Evolutionary conservation across 2,113 vertebrate species (phyloP).

Genomic region (Procavia capensis): DNA sequence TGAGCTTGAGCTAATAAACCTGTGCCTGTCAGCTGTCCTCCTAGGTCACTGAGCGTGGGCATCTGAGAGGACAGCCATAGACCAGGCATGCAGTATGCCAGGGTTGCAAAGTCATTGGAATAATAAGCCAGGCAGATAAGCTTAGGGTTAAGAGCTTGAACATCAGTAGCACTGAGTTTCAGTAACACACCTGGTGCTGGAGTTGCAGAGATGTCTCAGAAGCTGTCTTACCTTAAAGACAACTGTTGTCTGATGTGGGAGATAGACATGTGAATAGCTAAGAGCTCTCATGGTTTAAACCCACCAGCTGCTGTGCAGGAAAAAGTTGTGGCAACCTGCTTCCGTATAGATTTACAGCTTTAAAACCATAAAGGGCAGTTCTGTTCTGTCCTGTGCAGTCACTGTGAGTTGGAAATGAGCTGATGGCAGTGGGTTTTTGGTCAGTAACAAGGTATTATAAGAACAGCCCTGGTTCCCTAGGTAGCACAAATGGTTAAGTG

Average conservation of each 20-base stretch:
- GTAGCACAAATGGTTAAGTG: too few species aligned
- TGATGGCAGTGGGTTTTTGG: not conserved
- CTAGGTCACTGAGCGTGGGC: not conserved
- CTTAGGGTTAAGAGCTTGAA: not conserved
- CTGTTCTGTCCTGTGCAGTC: not conserved
- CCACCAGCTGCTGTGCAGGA: not conserved
- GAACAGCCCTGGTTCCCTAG: too few species aligned
- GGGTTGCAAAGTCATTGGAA: not conserved
- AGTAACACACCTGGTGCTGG: not conserved
- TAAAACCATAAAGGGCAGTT: not conserved
- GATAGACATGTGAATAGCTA: not conserved
- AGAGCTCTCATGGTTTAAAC: not conserved
- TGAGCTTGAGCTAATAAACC: not conserved
- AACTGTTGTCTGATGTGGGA: not conserved
- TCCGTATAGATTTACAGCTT: not conserved
- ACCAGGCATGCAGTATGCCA: not conserved
- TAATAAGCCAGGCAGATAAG: not conserved
- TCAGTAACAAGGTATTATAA: too few species aligned
- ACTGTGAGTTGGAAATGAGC: not conserved
- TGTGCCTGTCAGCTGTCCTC: not conserved
- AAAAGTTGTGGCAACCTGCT: not conserved
- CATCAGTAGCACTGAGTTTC: not conserved
- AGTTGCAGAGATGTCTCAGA: not conserved
- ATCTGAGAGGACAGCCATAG: not conserved
- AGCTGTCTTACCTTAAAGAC: not conserved